Conservation (phyloP, 2,888 invertebrate genomes). For the Rhamnusium bicolor region DNA sequence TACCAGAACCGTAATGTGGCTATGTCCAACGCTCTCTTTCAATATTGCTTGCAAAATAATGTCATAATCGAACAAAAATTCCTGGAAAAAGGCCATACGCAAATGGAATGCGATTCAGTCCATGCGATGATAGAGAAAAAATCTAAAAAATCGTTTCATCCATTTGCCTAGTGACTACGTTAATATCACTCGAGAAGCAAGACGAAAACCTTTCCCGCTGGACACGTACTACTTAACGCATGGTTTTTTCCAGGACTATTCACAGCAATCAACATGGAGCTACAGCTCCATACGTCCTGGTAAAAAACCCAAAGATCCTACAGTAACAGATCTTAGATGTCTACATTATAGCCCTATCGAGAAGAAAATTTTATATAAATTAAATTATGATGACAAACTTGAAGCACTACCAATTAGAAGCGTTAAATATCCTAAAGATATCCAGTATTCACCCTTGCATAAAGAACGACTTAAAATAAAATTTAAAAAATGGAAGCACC, state of each 20-base stretch:
- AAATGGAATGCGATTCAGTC: conserved; percentile 58
- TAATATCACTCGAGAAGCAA: conserved; percentile 39
- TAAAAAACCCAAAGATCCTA: too few species aligned
- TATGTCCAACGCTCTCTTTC: conserved; percentile 54
- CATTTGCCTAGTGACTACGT: conserved; percentile 49
- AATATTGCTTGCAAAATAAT: conserved; percentile 42
- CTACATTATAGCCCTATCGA: too few species aligned
- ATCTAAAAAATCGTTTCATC: conserved; percentile 37
- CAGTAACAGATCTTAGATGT: too few species aligned
- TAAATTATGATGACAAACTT: too few species aligned
- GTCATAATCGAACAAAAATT: conserved; percentile 56
- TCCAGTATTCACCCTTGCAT: too few species aligned
- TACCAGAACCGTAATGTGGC: conserved; percentile 42
- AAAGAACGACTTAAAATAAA: too few species aligned
- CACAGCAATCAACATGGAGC: background rate
- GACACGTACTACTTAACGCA: conserved; percentile 42
- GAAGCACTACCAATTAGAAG: too few species aligned
- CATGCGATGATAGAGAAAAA: conserved; percentile 55
- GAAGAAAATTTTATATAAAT: too few species aligned
- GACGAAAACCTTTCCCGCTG: conserved; percentile 49
- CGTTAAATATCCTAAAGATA: too few species aligned
- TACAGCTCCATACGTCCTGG: conserved; percentile 15
- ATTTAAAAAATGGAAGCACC: too few species aligned
- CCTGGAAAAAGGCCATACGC: conserved; percentile 57
- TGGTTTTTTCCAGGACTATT: conserved; percentile 45